Evolutionary conservation across 1,140 invertebrate species (phyloP).

Genomic region (Anoplolepis gracilipes): DNA sequence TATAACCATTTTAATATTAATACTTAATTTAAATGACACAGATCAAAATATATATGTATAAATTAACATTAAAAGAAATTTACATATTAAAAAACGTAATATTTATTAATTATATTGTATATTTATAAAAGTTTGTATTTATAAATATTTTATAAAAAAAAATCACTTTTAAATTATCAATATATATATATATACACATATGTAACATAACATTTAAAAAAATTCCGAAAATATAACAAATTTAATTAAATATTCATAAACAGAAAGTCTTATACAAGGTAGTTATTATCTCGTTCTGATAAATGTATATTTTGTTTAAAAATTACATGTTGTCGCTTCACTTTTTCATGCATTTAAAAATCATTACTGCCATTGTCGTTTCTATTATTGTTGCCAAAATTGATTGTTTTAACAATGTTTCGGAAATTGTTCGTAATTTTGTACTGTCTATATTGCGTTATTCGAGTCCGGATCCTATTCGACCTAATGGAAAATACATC

Average conservation of each 20-base stretch:
- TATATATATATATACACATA: neutral
- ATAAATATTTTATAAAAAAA: too few relatives aligned
- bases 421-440: constrained; percentile 47
- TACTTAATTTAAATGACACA: neutral
- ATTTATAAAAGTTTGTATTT: too few relatives aligned
- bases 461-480: neutral
- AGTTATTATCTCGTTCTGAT: neutral
- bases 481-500: constrained; percentile 52
- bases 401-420: constrained; percentile 44
- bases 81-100: neutral
- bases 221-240: neutral
- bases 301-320: neutral
- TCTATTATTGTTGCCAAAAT: constrained; percentile 24
- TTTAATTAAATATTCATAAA: constrained; percentile 6
- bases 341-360: neutral
- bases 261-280: neutral
- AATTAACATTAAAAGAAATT: neutral
- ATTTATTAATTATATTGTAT: too few relatives aligned
- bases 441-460: constrained; percentile 29
- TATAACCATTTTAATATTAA: neutral
- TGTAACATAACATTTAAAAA: too few relatives aligned
- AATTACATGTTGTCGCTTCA: neutral
- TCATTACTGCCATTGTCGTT: neutral
- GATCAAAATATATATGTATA: neutral
- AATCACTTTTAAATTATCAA: constrained; percentile 15